Conservation (phyloP, 2,113 vertebrate species). For the Australoheros scitulus region DNA sequence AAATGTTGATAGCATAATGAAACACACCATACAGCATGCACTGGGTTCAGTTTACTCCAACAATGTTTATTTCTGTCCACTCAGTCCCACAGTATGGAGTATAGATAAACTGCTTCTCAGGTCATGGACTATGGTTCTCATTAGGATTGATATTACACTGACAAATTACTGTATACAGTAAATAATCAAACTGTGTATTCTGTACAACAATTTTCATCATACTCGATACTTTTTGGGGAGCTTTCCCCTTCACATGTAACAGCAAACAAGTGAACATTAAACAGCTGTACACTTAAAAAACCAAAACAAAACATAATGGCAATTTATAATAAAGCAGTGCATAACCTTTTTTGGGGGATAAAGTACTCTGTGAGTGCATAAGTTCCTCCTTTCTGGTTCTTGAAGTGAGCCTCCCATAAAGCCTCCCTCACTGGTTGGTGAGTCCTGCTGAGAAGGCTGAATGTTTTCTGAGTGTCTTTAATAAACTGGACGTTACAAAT, state of each 20-base stretch:
- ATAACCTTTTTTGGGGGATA: neutral
- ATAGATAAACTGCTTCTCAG: neutral
- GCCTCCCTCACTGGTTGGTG: neutral
- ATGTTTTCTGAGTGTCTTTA: neutral
- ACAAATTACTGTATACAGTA: neutral
- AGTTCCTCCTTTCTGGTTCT: constrained; percentile 6
- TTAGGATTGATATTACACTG: neutral
- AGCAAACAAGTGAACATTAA: neutral
- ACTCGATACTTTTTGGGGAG: neutral
- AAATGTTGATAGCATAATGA: neutral
- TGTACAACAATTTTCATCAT: neutral
- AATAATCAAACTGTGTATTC: neutral
- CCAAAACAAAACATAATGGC: no score
- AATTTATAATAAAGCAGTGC: neutral
- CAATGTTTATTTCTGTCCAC: neutral
- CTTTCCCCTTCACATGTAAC: neutral
- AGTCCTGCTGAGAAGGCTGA: neutral
- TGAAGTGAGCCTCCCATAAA: neutral
- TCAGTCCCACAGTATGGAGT: neutral
- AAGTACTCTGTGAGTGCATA: neutral
- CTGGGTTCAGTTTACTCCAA: neutral
- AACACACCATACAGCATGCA: neutral
- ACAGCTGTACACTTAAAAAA: neutral
- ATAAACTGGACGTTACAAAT: neutral
- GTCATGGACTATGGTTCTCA: neutral